Base-by-base conservation (phyloP, 2,797 vertebrate species). In the Manis pentadactyla region DNA sequence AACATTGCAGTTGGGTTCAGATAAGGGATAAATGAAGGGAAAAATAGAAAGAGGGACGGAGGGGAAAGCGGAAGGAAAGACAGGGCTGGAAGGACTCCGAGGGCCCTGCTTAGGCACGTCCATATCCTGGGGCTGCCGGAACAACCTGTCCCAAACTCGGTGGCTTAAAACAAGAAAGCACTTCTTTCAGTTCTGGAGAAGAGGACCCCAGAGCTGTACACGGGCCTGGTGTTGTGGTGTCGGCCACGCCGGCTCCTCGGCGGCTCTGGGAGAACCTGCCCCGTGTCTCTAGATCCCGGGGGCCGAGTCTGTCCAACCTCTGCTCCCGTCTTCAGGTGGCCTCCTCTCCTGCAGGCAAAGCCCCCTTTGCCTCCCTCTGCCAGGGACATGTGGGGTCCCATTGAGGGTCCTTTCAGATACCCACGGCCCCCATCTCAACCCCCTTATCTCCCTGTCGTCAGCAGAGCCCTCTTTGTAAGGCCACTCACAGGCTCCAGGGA, bases 191-290 rank as follows among this genome's bases (percentile, higher is more conserved):
- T 8, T 49, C 37, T 10, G 34, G 37, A 69, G 77, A 55, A 55
- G 4, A 29, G 18, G 27, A 31, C 1, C 1, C 13, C 61, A 17
- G 2, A 17, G 31, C 29, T 37, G 19, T n/a, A 7, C 46, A 7
- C 0, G 1, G 51, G 27, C 29, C 8, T n/a, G 7, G 19, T 4
- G 29, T n/a, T 29, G 7, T 7, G 12, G 19, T 5, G 51, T n/a
- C 6, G 2, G 61, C 64, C 0, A 2, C 1, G 55, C 11, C 13
- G 4, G 1, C 39, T 25, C 27, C 37, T 61, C 11, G 2, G n/a
- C 19, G 34, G 15, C 57, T 29, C 57, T 0, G 4, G 17, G 46
- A 18, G 17, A n/a, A 18, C 4, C 7, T 2, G 55, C 11, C 37
- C 27, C 5, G 11, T 34, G 17, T 5, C 4, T 46, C 25, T 13